Evolutionary conservation across 2,113 vertebrate species (phyloP).

Genomic region (Tenrec ecaudatus): DNA sequence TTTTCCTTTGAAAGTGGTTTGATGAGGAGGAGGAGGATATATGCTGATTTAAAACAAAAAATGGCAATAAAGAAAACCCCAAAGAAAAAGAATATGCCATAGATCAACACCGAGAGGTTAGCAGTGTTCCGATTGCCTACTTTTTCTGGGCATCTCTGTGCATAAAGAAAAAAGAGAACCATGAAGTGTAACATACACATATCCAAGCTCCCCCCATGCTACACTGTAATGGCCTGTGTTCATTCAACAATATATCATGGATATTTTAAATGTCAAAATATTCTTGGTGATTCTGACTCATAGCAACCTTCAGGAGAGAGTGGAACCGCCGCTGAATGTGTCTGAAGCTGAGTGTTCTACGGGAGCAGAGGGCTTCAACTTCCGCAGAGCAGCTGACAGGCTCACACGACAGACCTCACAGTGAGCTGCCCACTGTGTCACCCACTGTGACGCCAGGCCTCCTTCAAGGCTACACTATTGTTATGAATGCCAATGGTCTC

Average conservation of each 20-base stretch:
- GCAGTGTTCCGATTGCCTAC: neutral
- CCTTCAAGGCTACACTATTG: neutral
- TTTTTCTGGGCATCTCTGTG: neutral
- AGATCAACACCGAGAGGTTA: neutral
- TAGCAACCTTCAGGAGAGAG: too few relatives aligned
- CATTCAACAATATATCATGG: neutral
- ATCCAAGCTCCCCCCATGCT: neutral
- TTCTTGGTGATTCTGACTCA: neutral
- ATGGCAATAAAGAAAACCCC: conserved; percentile 18
- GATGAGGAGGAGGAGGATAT: neutral
- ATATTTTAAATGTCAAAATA: neutral
- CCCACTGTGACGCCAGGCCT: too few relatives aligned
- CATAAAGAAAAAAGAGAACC: neutral
- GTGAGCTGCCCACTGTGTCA: too few relatives aligned
- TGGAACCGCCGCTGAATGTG: too few relatives aligned
- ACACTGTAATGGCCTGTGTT: neutral
- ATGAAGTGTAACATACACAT: neutral
- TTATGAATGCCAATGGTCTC: neutral
- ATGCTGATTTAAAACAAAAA: neutral
- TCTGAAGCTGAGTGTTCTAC: too few relatives aligned
- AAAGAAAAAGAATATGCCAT: conserved; percentile 8
- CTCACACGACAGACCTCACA: too few relatives aligned
- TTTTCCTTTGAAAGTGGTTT: conserved; percentile 31
- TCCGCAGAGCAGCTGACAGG: too few relatives aligned
- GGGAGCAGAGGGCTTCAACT: too few relatives aligned